Evolutionary conservation across 2,888 invertebrate species (phyloP), one percentile per base, ranked within the genome.

Genomic region (Plagodis dolabraria): DNA sequence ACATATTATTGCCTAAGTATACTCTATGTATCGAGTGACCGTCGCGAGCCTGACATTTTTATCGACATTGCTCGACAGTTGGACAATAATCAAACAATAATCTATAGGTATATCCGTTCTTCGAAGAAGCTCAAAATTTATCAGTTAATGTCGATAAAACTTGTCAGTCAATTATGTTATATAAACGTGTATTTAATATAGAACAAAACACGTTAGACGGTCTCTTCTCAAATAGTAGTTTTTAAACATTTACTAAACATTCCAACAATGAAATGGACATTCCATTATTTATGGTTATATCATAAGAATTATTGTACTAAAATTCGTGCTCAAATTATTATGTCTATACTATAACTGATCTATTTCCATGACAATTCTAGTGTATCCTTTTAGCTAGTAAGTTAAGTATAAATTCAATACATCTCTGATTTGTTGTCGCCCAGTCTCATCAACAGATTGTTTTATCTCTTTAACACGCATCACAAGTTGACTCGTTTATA

Each of bases 361-460:
- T 73, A 63, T 74, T 69, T 68, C 75, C 79, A 79, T 79, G 79
- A 77, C 79, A 77, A 66, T 54, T 64, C 47, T 69, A 63, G 56
- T 64, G 53, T 68, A 65, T 43, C 58, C 48, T 36, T n/a, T 53
- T 76, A 72, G 71, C 57, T 36, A 64, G 61, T 77, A 79, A 72
- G 76, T 62, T 63, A 22, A 22, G 22, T 22, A 2, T 22, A 22
- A 46, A 59, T 53, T 69, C 59, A 70, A 62, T 56, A 67, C 65
- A 40, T 40, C 10, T 34, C 49, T 51, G 54, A 34, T 60, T 55
- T 51, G 48, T 60, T 52, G 55, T 55, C 55, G 34, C 48, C 10
- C 43, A 46, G n/a, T 35, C 40, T 33, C 7, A 36, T 48, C 50
- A 22, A 10, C 33, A 46, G 0, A 22, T 4, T 7, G 33, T 5